Base-by-base conservation (phyloP, 1,140 invertebrate species). In the Globodera rostochiensis region DNA sequence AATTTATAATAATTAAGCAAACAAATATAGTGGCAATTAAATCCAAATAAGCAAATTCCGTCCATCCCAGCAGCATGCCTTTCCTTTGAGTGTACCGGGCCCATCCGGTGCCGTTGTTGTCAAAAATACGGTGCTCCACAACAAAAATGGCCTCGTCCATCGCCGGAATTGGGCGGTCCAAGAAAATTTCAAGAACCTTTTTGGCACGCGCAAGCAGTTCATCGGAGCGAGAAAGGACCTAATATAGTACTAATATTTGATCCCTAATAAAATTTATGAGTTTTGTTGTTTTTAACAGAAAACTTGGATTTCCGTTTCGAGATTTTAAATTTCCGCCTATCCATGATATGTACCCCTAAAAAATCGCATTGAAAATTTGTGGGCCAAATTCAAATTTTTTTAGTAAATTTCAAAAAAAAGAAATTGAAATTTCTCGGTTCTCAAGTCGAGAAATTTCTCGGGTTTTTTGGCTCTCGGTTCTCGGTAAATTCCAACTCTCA, bases 61-160 rank as follows among this genome's bases (percentile, higher is more conserved):
- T 74, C 71, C 71, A 79, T 60, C 46, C 73, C 64, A 76, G 46
- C 36, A 47, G 25, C 25, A 76, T 79, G 45, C 77, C 77, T 3
- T 78, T 76, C 66, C 77, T 25, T 3, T 50, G 13, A 19, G 73
- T 70, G 64, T 46, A 69, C 25, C 45, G 25, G 21, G 8, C 53
- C 66, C 74, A 64, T 77, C 19, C 77, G 46, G 5, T 9, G n/a
- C 57, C 47, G n/a, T 60, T 50, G 4, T 69, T 19, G 36, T 45
- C 25, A 19, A 53, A 53, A 67, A 45, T 47, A 19, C 67, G 53
- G 47, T 49, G 50, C 19, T 78, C 77, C 36, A 73, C 45, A 13
- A 21, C 66, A 73, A 78, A 78, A 47, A n/a, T 19, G 4, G 36
- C 77, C n/a, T 78, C 77, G 4, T 78, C 77, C 5, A 78, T 45